Base-by-base conservation (phyloP, 23 tunicate genomes). In the Halocynthia aurantium region DNA sequence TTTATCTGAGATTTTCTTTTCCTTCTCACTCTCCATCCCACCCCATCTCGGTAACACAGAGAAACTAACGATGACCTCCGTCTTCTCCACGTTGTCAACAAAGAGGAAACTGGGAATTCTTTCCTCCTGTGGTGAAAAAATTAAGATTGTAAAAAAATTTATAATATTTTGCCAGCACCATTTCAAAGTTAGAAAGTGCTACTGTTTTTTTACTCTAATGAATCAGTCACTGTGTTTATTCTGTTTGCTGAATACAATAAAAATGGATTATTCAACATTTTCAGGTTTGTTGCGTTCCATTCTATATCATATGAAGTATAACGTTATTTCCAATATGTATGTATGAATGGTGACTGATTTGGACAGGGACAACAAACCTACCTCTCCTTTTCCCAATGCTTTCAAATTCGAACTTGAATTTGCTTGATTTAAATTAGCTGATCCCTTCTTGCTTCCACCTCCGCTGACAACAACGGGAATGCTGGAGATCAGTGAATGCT, bases 11-110 rank as follows among this genome's bases (percentile, higher is more conserved):
- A 69, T 76, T 58, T 75, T 77, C 58, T 81, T 85, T 8, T 85
- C 97, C 6, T 63, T 52, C 11, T 74, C 78, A 10, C 58, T 52
- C 50, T 92, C 98, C 7, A 77, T 49, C 49, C 98, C 98, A 61
- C 88, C 80, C 98, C 98, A 92, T 52, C 85, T 72, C 20, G 87
- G 82, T 68, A 92, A 54, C 22, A 84, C 92, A 22, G 98, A 92
- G 76, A 62, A 86, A 20, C 67, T 57, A 8, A 92, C 77, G 7
- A 92, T 61, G 50, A 92, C 18, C 71, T 92, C 98, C n/a, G 67
- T 76, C 22, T 80, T 53, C 50, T 78, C 50, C 5, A 83, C 51
- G 64, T 77, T 92, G 84, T 92, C 98, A 53, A 92, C 83, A 51
- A 92, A 82, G n/a, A 92, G 80, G 55, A 76, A 92, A 71, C 87